Evolutionary conservation across 2,797 vertebrate genomes (phyloP), one percentile per base, ranked within the genome.

Genomic region (Enteromius radiatus): DNA sequence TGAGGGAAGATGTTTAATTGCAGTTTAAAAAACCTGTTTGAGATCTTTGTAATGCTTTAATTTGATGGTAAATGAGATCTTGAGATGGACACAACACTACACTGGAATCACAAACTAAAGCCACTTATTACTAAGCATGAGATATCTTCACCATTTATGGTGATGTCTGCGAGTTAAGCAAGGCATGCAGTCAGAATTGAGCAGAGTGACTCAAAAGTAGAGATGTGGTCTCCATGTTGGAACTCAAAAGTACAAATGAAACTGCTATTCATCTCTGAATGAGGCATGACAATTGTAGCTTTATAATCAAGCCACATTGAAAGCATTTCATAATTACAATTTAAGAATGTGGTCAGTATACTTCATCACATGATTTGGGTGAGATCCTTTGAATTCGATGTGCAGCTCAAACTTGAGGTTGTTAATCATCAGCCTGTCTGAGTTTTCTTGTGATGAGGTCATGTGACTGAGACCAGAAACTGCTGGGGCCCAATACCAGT

Each of bases 191-290:
- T 65, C 41, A 59, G 11, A 41, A 43, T 61, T 80, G 77, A 59
- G 67, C 74, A 61, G 69, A 78, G 43, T 69, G 71, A 85, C 76
- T 82, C 82, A 77, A 88, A 81, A 81, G 47, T 73, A 71, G 76
- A 84, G 43, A 67, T 75, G 61, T 31, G 49, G 65, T 65, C 41
- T 69, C 15, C 65, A 7, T 43, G 15, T 73, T 69, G 52, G 33
- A 47, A 5, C 23, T 31, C 23, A 64, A 52, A 81, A 69, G 61
- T 36, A 52, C n/a, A 79, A 64, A 41, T n/a, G 19, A 45, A 82
- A 54, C 33, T 33, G 43, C 68, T 76, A 26, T 33, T 67, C 52
- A 81, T 74, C 82, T 49, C 43, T 67, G 73, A 84, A 74, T 75
- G 23, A 52, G 33, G 15, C 63, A 26, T 11, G 7, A 31, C 43